Base-by-base conservation (phyloP, 1,140 invertebrate genomes). In the Plectrocnemia conspersa region DNA sequence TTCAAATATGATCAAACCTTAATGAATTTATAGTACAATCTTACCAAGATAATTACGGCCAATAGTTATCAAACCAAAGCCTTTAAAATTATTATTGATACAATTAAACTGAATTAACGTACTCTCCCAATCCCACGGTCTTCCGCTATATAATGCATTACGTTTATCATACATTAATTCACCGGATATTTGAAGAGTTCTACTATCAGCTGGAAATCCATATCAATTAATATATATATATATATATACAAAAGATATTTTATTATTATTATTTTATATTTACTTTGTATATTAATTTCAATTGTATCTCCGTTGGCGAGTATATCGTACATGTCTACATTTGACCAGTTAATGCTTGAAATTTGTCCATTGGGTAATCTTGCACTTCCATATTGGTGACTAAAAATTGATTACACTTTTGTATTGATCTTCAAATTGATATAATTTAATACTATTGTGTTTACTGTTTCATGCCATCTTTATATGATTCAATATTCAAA, bases 401-500 rank as follows among this genome's bases (percentile, higher is more conserved):
- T 68, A 24, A 40, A 66, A 63, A 41, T 19, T 23, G 45, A 38
- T 35, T 32, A 42, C 48, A 18, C 35, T 49, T 41, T 29, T 38
- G 50, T 44, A 19, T 49, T 65, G 23, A 48, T 33, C 5, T 5
- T 3, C 21, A 15, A 5, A 44, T 22, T 21, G 11, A 22, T 29
- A 7, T 35, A 22, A 10, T 23, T n/a, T n/a, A n/a, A n/a, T n/a
- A n/a, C n/a, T n/a, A n/a, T n/a, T n/a, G n/a, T 58, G 65, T 68
- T 72, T 64, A 77, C 76, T 75, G 64, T 36, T 69, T 71, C 25
- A 77, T 66, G 22, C 68, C 64, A n/a, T 70, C 64, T 44, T 66
- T 69, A 15, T 71, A 68, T 1, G 66, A 70, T 7, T 68, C 33
- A 6, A 66, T 68, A 19, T 64, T 63, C 1, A 78, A 55, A 38